These are phyloP conservation scores for Lutjanus erythropterus DNA, from an alignment of 2,113 vertebrate species.

Conservation along the genomic window DNA sequence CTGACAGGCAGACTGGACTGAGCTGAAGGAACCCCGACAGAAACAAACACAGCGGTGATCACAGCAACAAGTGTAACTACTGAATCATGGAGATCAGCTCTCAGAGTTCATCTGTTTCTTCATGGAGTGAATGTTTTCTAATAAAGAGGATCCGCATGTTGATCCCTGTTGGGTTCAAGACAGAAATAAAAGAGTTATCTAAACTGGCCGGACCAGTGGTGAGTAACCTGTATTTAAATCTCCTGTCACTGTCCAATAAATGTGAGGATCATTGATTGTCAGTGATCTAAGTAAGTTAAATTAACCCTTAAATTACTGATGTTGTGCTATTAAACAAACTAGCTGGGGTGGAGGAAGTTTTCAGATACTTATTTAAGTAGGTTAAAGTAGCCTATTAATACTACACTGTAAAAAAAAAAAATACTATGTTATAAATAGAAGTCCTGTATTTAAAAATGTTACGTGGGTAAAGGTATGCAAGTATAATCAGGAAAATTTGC, in stretches of 20 bases:
- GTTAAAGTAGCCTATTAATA: no score
- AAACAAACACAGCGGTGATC: neutral
- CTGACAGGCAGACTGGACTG: neutral
- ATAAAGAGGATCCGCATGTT: slow-evolving; percentile 24
- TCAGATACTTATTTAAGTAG: no score
- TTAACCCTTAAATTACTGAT: no score
- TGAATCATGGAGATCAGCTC: slow-evolving; percentile 33
- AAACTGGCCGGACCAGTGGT: slow-evolving; percentile 78
- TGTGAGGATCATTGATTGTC: neutral
- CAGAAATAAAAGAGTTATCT: slow-evolving; percentile 65
- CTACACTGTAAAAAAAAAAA: no score
- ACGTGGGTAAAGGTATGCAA: neutral
- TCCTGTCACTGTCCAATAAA: neutral
- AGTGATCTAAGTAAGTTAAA: fast-evolving
- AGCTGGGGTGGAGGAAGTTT: no score
- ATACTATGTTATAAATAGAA: no score
- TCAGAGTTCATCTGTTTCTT: neutral
- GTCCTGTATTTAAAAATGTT: neutral
- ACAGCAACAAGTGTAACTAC: neutral
- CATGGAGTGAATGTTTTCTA: slow-evolving; percentile 10
- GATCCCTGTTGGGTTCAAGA: slow-evolving; percentile 66
- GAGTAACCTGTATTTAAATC: slow-evolving; percentile 27
- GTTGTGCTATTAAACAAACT: neutral
- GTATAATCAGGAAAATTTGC: neutral
- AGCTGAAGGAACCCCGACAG: neutral